Evolutionary conservation across 2,113 vertebrate genomes (phyloP), one percentile per base, ranked within the genome.

Genomic region (Apeltes quadracus): DNA sequence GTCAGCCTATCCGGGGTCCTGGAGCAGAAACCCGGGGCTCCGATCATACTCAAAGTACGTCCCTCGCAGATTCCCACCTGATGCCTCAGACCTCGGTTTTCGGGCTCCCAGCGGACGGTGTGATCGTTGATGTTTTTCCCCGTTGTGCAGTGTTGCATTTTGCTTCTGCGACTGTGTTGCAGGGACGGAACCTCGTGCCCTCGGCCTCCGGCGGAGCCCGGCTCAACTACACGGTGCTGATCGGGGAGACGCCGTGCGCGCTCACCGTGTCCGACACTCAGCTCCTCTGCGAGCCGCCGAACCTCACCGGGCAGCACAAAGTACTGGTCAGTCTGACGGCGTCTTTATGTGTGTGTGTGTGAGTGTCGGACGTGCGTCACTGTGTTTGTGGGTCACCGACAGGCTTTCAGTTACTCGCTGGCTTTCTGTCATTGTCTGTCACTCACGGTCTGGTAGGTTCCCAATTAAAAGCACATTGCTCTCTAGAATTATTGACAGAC

Each of bases 101-200:
- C 27, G 20, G 34, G 18, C 54, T 55, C 8, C 15, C 2, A n/a
- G 38, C 27, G 11, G 55, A 29, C 55, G 8, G 15, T 18, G 29
- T 2, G 29, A 29, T 7, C 4, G 20, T 48, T 62, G 34, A 53
- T 27, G 20, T 43, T 6, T 58, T 63, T 3, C 0, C n/a, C 13
- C 39, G 27, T 39, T 44, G 2, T 61, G 51, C 15, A 54, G n/a
- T 34, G 54, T 5, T 25, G 4, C 3, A 12, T 9, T 20, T 57
- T 57, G 38, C 23, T 25, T 64, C 22, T 69, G 8, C 43, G 5
- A 43, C 39, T 46, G 9, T 72, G 23, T 61, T 79, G 36, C 86
- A 99, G 98, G 98, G 98, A 43, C 97, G 95, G 78, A 98, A 99
- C 87, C 93, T 99, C 88, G 96, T 98, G 75, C 98, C 98, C 0